Evolutionary conservation across 2,888 invertebrate genomes (phyloP), one percentile per base, ranked within the genome.

Genomic region (Drosophila koepferae): DNA sequence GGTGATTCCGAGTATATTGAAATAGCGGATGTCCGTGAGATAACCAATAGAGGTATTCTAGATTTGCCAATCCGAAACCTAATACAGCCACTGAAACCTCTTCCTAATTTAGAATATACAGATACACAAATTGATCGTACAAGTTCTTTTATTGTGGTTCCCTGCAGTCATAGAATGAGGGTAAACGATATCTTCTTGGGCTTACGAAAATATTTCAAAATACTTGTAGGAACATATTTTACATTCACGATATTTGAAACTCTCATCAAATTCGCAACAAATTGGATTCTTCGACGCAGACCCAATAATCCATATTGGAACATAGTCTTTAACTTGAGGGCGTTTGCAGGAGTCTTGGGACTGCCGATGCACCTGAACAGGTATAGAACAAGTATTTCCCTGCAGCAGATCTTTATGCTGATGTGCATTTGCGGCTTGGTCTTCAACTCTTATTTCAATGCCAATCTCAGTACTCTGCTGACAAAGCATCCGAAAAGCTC

Each of bases 391-490:
- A 71, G 55, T 5, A 5, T 62, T 3, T 72, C 77, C 0, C 46
- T 82, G 0, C 61, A 64, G 2, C 80, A 77, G n/a, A 51, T 80
- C n/a, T 12, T 77, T 2, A 51, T 80, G 10, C 4, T 61, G 0
- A 71, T 82, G 49, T 68, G 62, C 14, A 38, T 80, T 8, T 82
- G 74, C 1, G 63, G 81, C 6, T 16, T 81, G 5, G 61, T 81
- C 0, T 63, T 67, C 2, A 72, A 53, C 34, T 68, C 67, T 2
- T 72, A 70, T 16, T 79, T 81, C 3, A 64, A 66, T 64, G 79
- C 74, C 34, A 81, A 74, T 41, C 41, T 81, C 1, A 81, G 74
- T 49, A 65, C 81, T 0, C 23, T 77, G 16, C 31, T 81, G 0
- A 81, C 67, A 1, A 79, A 60, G 12, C 56, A 44, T 9, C 59